A percentile compares a stretch with the other conserved stretches of the same genome.
Conservation (phyloP, 2,797 vertebrate genomes). For the Meriones psammophilus region DNA sequence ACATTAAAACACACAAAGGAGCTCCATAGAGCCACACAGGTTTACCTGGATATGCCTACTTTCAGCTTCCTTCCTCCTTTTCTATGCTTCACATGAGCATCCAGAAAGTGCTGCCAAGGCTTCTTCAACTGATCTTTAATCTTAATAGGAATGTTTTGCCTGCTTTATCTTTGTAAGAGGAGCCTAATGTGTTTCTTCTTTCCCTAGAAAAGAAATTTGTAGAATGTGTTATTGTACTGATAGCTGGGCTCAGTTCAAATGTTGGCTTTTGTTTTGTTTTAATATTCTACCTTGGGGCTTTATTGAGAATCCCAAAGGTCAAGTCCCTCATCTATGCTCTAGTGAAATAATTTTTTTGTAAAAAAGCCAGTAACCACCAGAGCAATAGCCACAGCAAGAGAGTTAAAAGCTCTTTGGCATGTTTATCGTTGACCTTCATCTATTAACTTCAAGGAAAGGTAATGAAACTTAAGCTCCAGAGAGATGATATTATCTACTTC, state of each 20-base stretch:
- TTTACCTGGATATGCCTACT: not conserved
- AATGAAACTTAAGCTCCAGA: not conserved
- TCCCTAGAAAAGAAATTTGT: constrained; percentile 5
- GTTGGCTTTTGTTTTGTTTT: not conserved
- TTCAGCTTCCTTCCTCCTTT: not conserved
- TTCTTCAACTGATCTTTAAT: not conserved
- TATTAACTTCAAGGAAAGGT: constrained; percentile 54
- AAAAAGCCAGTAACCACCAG: not conserved
- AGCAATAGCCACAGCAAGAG: not conserved
- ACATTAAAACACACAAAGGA: not conserved
- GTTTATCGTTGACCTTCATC: constrained; percentile 15
- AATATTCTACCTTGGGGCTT: not conserved
- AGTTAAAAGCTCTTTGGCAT: not conserved
- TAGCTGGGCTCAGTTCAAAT: not conserved
- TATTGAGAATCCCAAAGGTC: constrained; percentile 25
- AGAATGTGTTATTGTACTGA: not conserved
- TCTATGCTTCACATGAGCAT: not conserved
- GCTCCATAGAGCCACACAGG: not conserved
- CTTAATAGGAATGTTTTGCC: constrained; percentile 27
- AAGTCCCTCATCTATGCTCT: not conserved
- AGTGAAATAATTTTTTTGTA: not conserved
- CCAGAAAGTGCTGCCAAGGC: not conserved
- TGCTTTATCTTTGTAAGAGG: not conserved
- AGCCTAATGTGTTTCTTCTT: not conserved
- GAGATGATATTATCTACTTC: constrained; percentile 67